Conservation (phyloP, 2,888 invertebrate species). For the Matsumyia berberina region DNA sequence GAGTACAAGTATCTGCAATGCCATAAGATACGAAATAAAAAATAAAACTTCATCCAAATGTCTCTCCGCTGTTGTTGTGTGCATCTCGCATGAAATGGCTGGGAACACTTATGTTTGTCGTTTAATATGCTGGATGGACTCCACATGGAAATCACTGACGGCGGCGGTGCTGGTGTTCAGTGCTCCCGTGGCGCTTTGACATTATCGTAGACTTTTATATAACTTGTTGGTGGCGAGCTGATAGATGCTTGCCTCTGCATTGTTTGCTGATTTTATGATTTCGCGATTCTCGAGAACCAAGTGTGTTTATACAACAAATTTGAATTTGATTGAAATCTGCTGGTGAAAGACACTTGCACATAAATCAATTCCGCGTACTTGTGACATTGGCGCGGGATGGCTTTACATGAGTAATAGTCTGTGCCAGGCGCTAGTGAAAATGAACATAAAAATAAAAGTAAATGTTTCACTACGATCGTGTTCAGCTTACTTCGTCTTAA, state of each 20-base stretch:
- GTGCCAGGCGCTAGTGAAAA: not conserved
- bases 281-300: not conserved
- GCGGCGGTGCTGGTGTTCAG: not conserved
- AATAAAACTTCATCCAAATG: slow-evolving; percentile 43
- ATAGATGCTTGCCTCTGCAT: slow-evolving; percentile 2
- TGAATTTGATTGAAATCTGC: slow-evolving; percentile 9
- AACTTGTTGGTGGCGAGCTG: slow-evolving; percentile 26
- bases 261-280: slow-evolving; percentile 18
- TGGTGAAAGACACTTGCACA: not conserved
- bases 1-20: slow-evolving; percentile 5
- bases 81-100: slow-evolving; percentile 41
- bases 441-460: not conserved
- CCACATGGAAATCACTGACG: slow-evolving; percentile 29
- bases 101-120: slow-evolving; percentile 41
- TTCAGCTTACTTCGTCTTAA: no score
- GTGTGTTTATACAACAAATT: slow-evolving; percentile 28
- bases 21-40: slow-evolving; percentile 30
- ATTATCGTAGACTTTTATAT: slow-evolving; percentile 46
- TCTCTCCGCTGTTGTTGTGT: slow-evolving; percentile 18
- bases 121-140: slow-evolving; percentile 46
- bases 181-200: slow-evolving; percentile 51
- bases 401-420: not conserved
- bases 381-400: not conserved
- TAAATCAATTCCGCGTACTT: not conserved
- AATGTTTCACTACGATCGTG: no score